These are phyloP conservation scores for Penelope pileata DNA, from an alignment of 2,113 vertebrate genomes.

Conservation along the genomic window DNA sequence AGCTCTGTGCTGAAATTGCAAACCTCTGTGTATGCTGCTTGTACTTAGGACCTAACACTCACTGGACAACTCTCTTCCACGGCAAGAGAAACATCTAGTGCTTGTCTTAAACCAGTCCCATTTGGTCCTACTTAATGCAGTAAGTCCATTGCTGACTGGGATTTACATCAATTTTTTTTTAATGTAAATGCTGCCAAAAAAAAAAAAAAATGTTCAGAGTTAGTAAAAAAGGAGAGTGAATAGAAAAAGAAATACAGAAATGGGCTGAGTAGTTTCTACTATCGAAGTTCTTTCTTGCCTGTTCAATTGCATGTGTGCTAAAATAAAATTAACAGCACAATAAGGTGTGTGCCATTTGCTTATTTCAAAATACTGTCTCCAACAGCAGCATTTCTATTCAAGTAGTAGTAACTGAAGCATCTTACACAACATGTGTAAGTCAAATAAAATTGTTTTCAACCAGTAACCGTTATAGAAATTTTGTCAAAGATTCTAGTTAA, in stretches of 20 bases:
- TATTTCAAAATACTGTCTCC: conserved; percentile 28
- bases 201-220: neutral
- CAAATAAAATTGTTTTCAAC: conserved; percentile 40
- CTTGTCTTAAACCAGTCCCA: neutral
- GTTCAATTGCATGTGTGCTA: neutral
- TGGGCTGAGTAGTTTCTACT: neutral
- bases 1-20: neutral
- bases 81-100: neutral
- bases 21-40: neutral
- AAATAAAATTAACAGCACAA: conserved; percentile 2
- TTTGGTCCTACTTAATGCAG: neutral
- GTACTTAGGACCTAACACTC: neutral
- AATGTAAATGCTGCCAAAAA: neutral
- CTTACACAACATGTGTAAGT: neutral
- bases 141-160: neutral
- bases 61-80: neutral
- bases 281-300: neutral
- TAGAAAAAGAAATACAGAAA: neutral
- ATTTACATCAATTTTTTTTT: neutral
- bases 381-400: neutral
- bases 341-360: neutral
- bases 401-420: conserved; percentile 31
- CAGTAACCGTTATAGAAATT: conserved; percentile 45
- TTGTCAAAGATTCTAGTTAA: conserved; percentile 28
- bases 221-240: neutral